phyloP scores from a whole-genome alignment of 2,113 vertebrate genomes.

The Pundamilia nyererei region DNA sequence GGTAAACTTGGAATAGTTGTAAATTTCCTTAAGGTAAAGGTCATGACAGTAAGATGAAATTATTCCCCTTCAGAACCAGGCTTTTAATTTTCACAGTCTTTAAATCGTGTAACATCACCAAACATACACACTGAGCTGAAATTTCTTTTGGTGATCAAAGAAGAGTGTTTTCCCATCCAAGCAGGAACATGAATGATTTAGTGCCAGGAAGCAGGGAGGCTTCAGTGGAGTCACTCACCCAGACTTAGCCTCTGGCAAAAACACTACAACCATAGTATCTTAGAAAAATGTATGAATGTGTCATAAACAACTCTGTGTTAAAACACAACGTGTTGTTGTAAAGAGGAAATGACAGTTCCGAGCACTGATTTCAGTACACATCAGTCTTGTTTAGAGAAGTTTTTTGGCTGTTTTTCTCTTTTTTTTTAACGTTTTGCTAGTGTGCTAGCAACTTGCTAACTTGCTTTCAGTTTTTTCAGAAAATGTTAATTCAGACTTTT shows the following conservation, averaged over 20 bases:
- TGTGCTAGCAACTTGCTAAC: neutral
- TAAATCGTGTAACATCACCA: neutral
- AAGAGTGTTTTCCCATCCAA: constrained; percentile 1
- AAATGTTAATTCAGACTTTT: neutral
- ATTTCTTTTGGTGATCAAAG: neutral
- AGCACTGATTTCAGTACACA: neutral
- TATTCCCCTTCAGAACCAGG: neutral
- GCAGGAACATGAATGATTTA: constrained; percentile 42
- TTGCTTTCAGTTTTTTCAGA: neutral
- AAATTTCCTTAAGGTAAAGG: neutral
- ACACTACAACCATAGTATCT: neutral
- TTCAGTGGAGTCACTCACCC: neutral
- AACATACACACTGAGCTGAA: neutral
- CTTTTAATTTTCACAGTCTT: neutral
- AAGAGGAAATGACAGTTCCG: neutral
- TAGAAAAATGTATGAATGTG: neutral
- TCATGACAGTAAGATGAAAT: neutral
- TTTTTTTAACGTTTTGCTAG: neutral
- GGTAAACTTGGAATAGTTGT: neutral
- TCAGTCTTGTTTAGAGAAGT: neutral
- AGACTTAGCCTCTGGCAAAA: neutral
- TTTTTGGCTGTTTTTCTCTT: neutral
- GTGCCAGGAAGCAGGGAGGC: neutral
- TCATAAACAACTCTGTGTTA: neutral
- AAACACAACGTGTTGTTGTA: constrained; percentile 5